Evolutionary conservation across 2,888 invertebrate genomes (phyloP).

Genomic region (Nephrocerus scutellatus): DNA sequence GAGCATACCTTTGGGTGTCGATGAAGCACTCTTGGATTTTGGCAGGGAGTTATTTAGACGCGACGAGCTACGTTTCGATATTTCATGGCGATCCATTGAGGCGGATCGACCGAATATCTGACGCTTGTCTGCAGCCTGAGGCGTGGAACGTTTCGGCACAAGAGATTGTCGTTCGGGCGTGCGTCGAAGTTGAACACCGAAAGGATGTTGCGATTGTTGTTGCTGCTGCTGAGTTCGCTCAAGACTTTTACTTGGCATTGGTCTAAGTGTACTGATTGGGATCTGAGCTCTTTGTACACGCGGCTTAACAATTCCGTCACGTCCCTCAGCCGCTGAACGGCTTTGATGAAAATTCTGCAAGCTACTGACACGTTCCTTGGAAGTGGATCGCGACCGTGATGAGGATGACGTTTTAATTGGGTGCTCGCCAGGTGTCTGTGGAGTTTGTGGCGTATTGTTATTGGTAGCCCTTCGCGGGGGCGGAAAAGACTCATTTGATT

Average conservation of each 20-base stretch:
- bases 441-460: neutral
- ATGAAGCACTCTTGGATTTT: constrained; percentile 20
- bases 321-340: constrained; percentile 4
- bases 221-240: constrained; percentile 16
- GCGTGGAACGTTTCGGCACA: constrained; percentile 32
- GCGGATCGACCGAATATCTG: constrained; percentile 33
- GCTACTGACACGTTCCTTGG: constrained; percentile 27
- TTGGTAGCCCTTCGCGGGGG: neutral
- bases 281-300: constrained; percentile 26
- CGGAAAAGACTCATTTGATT: constrained; percentile 14
- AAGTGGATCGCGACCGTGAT: constrained; percentile 21
- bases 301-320: constrained; percentile 17
- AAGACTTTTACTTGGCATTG: constrained; percentile 22
- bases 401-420: constrained; percentile 6
- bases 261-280: constrained; percentile 20
- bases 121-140: constrained; percentile 21
- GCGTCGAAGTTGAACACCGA: constrained; percentile 24
- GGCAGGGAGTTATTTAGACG: constrained; percentile 16
- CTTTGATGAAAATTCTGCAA: no score
- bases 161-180: constrained; percentile 36
- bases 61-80: constrained; percentile 26
- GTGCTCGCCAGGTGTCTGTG: neutral
- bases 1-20: constrained; percentile 16
- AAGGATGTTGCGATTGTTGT: constrained; percentile 10
- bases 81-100: constrained; percentile 42